Base-by-base conservation (phyloP, 2,888 invertebrate species). In the Crepidodera aurea region DNA sequence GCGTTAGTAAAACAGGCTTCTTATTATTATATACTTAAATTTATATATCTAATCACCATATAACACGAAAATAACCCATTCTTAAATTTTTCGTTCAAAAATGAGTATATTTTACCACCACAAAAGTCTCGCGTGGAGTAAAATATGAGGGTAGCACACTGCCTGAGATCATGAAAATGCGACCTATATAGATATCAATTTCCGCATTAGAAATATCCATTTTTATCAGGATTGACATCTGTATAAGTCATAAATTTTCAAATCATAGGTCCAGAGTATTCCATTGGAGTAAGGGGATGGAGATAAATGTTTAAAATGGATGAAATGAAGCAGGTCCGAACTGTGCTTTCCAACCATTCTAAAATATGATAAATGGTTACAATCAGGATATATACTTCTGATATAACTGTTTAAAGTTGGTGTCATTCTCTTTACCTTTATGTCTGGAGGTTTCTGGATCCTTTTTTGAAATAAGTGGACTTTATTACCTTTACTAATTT, bases 191-290 rank as follows among this genome's bases (percentile, higher is more conserved):
- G 56, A 48, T 57, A 57, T 57, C 57, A 57, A 57, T 57, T 50
- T 57, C 48, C 48, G 39, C 39, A 39, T 34, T 39, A 27, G 16
- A 39, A 57, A 57, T 48, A 57, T 42, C 12, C 57, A 39, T 57
- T 57, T 57, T 57, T 48, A 57, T 57, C 57, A 7, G 48, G 39
- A 57, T 48, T 39, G 48, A 57, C 57, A 50, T 57, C 57, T 57
- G 57, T 39, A 48, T 22, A 22, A 12, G 57, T 7, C 39, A 29
- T 57, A 57, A 57, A 57, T 48, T 48, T 48, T 39, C 16, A 27
- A 39, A 57, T 57, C 39, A 22, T 40, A 29, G 57, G 34, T 37
- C 56, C 6, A 46, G 46, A 34, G 46, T 4, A 54, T 57, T 12
- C 37, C 39, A 53, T 39, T 15, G 37, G 16, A 32, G 8, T 16